Percentiles rank a stretch among this genome's conserved stretches.
phyloP scores from a whole-genome alignment of 2,888 invertebrate genomes.

The Salticus scenicus region DNA sequence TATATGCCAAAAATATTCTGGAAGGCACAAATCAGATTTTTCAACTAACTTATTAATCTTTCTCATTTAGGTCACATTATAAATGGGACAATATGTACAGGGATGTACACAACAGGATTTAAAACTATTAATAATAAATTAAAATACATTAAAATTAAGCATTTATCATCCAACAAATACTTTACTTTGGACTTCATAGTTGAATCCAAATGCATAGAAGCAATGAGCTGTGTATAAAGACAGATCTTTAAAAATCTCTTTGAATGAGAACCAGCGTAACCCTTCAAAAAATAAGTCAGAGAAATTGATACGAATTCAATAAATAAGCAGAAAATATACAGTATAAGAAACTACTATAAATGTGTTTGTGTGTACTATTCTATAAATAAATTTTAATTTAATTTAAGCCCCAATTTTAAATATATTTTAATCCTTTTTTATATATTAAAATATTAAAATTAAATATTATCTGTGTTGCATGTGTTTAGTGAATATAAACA shows the following conservation, averaged over 20 bases:
- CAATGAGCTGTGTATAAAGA: slow-evolving; percentile 42
- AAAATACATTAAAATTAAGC: slow-evolving; percentile 57
- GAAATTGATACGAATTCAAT: slow-evolving; percentile 50
- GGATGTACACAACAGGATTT: neutral
- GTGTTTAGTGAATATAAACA: too few species aligned
- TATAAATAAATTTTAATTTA: neutral
- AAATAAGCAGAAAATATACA: slow-evolving; percentile 53
- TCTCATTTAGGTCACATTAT: too few species aligned
- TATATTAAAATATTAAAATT: neutral
- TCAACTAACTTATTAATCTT: neutral
- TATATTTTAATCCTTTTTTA: neutral
- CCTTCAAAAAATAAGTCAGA: slow-evolving; percentile 68
- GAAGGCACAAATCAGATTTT: neutral
- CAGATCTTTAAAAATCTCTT: slow-evolving; percentile 64
- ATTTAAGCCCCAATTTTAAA: neutral
- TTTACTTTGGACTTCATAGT: slow-evolving; percentile 69
- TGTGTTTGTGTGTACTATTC: neutral
- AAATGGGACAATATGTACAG: neutral
- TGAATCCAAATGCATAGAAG: slow-evolving; percentile 66
- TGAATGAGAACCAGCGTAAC: slow-evolving; percentile 64
- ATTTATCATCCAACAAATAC: slow-evolving; percentile 69
- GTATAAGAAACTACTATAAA: neutral
- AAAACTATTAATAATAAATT: slow-evolving; percentile 4
- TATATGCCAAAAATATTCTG: neutral
- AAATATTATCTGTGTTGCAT: too few species aligned